A percentile compares a stretch with the other conserved stretches of the same genome.
Conservation (phyloP, 2,113 vertebrate species). For the Notothenia coriiceps region DNA sequence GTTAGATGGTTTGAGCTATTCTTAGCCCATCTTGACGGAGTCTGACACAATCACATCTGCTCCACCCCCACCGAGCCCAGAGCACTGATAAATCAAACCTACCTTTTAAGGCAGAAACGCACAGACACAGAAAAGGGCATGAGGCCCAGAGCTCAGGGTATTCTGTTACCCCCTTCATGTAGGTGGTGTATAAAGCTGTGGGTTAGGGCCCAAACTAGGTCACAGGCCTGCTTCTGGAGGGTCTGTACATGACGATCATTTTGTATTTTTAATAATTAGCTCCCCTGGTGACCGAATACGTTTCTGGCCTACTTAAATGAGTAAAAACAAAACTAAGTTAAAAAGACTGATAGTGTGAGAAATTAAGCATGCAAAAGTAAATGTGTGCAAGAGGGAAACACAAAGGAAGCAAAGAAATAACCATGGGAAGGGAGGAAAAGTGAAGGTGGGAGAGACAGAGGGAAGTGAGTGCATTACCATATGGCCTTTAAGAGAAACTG, state of each 20-base stretch:
- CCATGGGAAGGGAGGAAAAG: neutral
- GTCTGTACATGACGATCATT: constrained; percentile 22
- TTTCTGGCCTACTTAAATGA: constrained; percentile 37
- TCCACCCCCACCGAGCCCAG: constrained; percentile 49
- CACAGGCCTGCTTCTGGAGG: constrained; percentile 4
- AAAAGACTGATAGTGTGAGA: neutral
- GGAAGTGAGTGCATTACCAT: constrained; percentile 44
- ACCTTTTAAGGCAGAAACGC: constrained; percentile 70
- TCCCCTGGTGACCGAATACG: constrained; percentile 35
- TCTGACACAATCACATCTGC: constrained; percentile 66
- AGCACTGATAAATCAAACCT: constrained; percentile 68
- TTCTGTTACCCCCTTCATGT: constrained; percentile 17
- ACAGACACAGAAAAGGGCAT: constrained; percentile 27
- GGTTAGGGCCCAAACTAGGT: constrained; percentile 27
- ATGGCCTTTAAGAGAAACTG: constrained; percentile 31
- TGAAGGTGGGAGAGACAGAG: constrained; percentile 11
- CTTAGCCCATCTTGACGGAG: constrained; percentile 57
- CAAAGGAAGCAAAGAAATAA: constrained; percentile 25
- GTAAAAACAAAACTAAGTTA: constrained; percentile 7
- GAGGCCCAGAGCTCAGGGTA: constrained; percentile 14
- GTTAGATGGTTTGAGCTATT: constrained; percentile 60
- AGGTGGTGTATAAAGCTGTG: constrained; percentile 28
- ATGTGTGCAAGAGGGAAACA: constrained; percentile 9
- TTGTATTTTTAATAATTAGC: constrained; percentile 29
- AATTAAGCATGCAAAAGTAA: neutral